Percentiles rank a stretch among this genome's conserved stretches.
These are phyloP conservation scores for Cydia strobilella DNA, from an alignment of 1,140 invertebrate genomes.

Conservation along the genomic window DNA sequence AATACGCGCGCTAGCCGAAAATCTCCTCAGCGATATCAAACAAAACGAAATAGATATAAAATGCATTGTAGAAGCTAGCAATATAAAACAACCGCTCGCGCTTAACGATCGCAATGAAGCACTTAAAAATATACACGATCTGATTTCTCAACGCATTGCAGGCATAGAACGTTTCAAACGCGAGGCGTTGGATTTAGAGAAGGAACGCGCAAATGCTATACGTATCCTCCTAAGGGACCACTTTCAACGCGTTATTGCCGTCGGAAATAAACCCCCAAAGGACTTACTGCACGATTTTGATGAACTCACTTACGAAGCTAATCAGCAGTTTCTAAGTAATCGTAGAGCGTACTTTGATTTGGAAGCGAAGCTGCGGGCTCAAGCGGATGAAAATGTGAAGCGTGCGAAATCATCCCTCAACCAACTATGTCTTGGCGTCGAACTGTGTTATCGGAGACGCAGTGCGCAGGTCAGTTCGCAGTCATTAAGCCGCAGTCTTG, in stretches of 20 bases:
- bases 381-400: constrained; percentile 51
- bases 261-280: constrained; percentile 56
- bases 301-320: constrained; percentile 61
- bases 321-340: constrained; percentile 68
- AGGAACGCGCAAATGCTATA: constrained; percentile 52
- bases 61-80: constrained; percentile 43
- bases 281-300: constrained; percentile 64
- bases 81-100: constrained; percentile 35
- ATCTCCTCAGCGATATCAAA: constrained; percentile 50
- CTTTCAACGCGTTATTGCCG: constrained; percentile 52
- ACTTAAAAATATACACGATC: constrained; percentile 44
- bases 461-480: constrained; percentile 42
- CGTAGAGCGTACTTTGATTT: constrained; percentile 56
- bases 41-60: constrained; percentile 54
- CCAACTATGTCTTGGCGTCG: constrained; percentile 51
- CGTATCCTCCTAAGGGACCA: constrained; percentile 52
- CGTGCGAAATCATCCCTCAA: constrained; percentile 53
- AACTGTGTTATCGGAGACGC: constrained; percentile 28
- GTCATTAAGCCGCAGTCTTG: not conserved
- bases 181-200: constrained; percentile 58
- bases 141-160: constrained; percentile 44
- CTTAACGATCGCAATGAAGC: constrained; percentile 43
- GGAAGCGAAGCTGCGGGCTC: constrained; percentile 52
- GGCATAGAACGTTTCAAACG: constrained; percentile 51
- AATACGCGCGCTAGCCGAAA: constrained; percentile 53